Evolutionary conservation across 1,140 invertebrate genomes (phyloP), one percentile per base, ranked within the genome.

Genomic region (Brachionus rotundiformis): DNA sequence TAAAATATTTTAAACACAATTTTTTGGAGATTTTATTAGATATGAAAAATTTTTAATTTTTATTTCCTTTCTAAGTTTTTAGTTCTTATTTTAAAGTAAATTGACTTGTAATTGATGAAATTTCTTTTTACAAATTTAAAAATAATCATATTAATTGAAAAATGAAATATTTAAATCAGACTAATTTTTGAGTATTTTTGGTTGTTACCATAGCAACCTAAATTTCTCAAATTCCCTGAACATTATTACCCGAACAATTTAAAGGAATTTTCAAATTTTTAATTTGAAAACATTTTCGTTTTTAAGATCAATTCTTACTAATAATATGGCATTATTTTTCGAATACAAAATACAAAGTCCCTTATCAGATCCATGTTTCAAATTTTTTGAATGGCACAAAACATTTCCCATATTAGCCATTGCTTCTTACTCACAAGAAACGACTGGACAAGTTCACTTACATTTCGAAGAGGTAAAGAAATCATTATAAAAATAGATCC

Each of bases 391-490:
- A 82, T 96, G 94, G 94, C 94, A 95, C 87, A 89, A 90, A 23
- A 91, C 90, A 82, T 89, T 92, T 82, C 92, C 94, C 0, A 85
- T 95, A 25, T 87, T 98, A 33, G 94, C 94, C 54, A 91, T 96
- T 44, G 92, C 93, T 11, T 92, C 93, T 2, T 95, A 92, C 86
- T 93, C 92, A 84, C 92, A 94, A 87, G 93, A 94, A 82, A 92
- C 91, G 85, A 94, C 94, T 33, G 94, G 94, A 82, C 92, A 92
- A 83, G 92, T 96, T 1, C 93, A 91, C 77, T 91, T 98, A 82
- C 95, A 94, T 85, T 92, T 94, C 85, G 94, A 96, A 89, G 90
- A 92, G 86, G 93, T 94, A 89, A 88, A 89, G 87, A 39, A 27
- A 2, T 25, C 23, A 27, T 11, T 41, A 29, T 63, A 19, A 16